Evolutionary conservation across 2,888 invertebrate species (phyloP).

Genomic region (Acanthoscelides obtectus): DNA sequence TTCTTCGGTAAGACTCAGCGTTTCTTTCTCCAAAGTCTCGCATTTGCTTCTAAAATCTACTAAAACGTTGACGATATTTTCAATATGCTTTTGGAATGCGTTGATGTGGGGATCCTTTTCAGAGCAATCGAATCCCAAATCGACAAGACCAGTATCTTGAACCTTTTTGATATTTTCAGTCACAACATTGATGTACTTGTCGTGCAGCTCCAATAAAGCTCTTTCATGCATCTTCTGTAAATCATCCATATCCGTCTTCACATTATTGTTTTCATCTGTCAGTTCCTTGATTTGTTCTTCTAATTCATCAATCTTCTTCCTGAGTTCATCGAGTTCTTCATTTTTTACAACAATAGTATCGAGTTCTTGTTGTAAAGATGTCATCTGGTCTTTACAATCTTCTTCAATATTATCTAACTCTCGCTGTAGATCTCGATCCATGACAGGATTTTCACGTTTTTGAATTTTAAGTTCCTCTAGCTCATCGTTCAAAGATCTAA

Average conservation of each 20-base stretch:
- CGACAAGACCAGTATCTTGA: conserved; percentile 25
- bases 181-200: conserved; percentile 34
- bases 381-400: conserved; percentile 7
- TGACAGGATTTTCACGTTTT: conserved; percentile 18
- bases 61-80: conserved; percentile 54
- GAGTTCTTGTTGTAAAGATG: neutral
- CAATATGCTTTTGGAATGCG: conserved; percentile 46
- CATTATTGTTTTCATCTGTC: conserved; percentile 1
- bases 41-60: conserved; percentile 57
- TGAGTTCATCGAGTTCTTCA: conserved; percentile 4
- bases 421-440: conserved; percentile 15
- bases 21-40: conserved; percentile 52
- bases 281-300: conserved; percentile 16
- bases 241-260: conserved; percentile 9
- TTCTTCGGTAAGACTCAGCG: conserved; percentile 51
- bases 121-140: conserved; percentile 18
- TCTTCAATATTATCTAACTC: conserved; percentile 13
- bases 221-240: conserved; percentile 14
- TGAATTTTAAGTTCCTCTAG: conserved; percentile 28
- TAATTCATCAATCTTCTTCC: conserved; percentile 16
- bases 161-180: conserved; percentile 32
- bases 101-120: conserved; percentile 29
- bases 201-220: conserved; percentile 24
- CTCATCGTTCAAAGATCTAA: conserved; percentile 37
- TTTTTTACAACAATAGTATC: neutral